Evolutionary conservation across 2,113 vertebrate species (phyloP).

Genomic region (Alethe diademata): DNA sequence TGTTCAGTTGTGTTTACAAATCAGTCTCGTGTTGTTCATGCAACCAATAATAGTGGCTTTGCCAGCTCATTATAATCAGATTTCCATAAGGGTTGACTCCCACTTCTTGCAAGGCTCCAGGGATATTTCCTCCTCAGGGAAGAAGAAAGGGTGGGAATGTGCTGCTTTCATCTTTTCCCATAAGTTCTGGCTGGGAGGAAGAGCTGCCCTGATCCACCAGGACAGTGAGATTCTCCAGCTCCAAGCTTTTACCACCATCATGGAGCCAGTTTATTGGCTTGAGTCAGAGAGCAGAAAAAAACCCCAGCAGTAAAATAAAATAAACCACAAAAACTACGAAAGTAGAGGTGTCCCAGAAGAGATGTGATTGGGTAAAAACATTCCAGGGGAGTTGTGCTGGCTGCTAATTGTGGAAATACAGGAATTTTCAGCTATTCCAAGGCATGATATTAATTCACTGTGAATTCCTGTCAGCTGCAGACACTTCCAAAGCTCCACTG

Average conservation of each 20-base stretch:
- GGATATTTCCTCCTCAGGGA: neutral
- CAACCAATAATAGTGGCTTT: neutral
- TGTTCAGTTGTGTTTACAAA: accelerated
- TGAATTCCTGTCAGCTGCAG: neutral
- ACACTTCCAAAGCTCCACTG: neutral
- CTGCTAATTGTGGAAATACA: neutral
- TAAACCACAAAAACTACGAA: neutral
- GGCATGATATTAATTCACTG: neutral
- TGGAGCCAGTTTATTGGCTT: neutral
- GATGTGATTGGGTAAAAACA: neutral
- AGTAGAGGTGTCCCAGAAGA: neutral
- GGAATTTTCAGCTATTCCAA: neutral
- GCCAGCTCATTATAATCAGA: neutral
- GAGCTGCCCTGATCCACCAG: neutral
- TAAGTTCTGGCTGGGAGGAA: neutral
- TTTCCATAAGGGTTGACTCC: neutral
- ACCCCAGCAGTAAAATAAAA: neutral
- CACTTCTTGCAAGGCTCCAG: neutral
- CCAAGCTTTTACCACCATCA: neutral
- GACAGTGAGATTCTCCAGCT: neutral
- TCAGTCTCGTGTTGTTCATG: neutral
- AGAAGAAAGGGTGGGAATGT: neutral
- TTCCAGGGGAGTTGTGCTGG: neutral
- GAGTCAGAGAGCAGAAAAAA: neutral
- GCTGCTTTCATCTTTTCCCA: neutral